Conservation (phyloP, 2,797 vertebrate species). For the Pseudomugil tenellus region DNA sequence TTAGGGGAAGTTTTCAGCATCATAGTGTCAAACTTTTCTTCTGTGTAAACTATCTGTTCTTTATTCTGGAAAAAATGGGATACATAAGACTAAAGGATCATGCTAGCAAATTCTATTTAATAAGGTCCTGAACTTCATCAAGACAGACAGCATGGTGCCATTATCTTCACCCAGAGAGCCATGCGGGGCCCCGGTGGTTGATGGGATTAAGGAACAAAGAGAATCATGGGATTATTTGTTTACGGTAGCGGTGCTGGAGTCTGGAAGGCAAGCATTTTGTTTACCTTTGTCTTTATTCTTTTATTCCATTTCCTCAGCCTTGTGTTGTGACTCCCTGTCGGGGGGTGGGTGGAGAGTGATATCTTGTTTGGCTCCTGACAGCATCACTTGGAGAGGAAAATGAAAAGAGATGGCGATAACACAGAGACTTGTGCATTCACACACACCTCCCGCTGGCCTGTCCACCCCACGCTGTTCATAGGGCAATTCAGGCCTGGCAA, state of each 20-base stretch:
- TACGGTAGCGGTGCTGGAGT: conserved; percentile 40
- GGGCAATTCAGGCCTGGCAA: conserved; percentile 79
- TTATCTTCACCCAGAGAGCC: conserved; percentile 70
- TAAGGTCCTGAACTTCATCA: conserved; percentile 73
- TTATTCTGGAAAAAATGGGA: conserved; percentile 21
- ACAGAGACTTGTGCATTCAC: conserved; percentile 70
- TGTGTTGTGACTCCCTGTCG: conserved; percentile 68
- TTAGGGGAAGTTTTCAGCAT: conserved; percentile 16
- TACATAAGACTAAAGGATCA: conserved; percentile 29
- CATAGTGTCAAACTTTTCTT: conserved; percentile 9
- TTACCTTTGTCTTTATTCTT: conserved; percentile 73
- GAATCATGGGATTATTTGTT: conserved; percentile 69
- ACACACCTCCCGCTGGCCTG: conserved; percentile 68
- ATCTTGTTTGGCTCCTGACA: conserved; percentile 85
- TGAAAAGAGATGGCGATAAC: conserved; percentile 83
- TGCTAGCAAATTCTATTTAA: conserved; percentile 54
- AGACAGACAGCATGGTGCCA: conserved; percentile 58
- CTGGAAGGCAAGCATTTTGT: conserved; percentile 74
- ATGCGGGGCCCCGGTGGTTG: conserved; percentile 60
- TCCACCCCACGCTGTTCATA: conserved; percentile 78
- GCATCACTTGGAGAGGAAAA: conserved; percentile 80
- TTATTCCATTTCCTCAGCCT: conserved; percentile 65
- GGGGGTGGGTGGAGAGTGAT: conserved; percentile 66
- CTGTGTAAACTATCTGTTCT: conserved; percentile 32
- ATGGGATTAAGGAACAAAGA: conserved; percentile 75